These are phyloP conservation scores for Carettochelys insculpta DNA, from an alignment of 2,113 vertebrate genomes.

Conservation along the genomic window DNA sequence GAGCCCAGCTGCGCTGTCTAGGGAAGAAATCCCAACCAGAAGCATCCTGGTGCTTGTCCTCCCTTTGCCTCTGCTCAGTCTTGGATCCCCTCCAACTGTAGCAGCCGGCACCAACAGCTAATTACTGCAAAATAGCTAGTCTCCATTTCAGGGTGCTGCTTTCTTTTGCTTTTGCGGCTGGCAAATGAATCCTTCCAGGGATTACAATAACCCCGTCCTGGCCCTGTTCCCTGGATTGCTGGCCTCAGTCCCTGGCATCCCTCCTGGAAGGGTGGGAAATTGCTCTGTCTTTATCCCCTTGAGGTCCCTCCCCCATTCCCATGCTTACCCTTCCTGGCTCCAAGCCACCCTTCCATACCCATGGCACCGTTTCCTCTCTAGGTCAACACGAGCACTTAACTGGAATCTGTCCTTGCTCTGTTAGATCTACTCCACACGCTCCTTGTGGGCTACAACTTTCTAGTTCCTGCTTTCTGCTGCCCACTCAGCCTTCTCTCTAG, in stretches of 20 bases:
- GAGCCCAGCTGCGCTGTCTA: accelerated
- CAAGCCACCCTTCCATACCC: not conserved
- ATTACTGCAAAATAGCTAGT: conserved; percentile 65
- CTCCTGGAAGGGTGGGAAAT: conserved; percentile 57
- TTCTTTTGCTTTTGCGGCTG: conserved; percentile 64
- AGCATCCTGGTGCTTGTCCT: not conserved
- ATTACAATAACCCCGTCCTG: conserved; percentile 69
- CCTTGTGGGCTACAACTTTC: accelerated
- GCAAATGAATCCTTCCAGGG: conserved; percentile 69
- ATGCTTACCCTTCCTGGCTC: conserved; percentile 14
- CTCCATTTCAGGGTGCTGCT: conserved; percentile 72
- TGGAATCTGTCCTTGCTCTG: not conserved
- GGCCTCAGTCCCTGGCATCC: conserved; percentile 62
- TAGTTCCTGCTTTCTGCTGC: not conserved
- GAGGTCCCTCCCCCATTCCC: conserved; percentile 24
- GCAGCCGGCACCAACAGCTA: conserved; percentile 56
- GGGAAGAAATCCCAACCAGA: not conserved
- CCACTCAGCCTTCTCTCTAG: not conserved
- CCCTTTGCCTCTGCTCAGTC: not conserved
- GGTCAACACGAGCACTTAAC: not conserved
- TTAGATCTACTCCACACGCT: accelerated
- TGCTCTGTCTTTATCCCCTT: conserved; percentile 56
- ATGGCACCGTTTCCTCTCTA: accelerated
- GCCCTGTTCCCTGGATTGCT: conserved; percentile 67
- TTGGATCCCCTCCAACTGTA: conserved; percentile 59